Evolutionary conservation across 2,797 vertebrate genomes (phyloP), one percentile per base, ranked within the genome.

Genomic region (Poecilia picta): DNA sequence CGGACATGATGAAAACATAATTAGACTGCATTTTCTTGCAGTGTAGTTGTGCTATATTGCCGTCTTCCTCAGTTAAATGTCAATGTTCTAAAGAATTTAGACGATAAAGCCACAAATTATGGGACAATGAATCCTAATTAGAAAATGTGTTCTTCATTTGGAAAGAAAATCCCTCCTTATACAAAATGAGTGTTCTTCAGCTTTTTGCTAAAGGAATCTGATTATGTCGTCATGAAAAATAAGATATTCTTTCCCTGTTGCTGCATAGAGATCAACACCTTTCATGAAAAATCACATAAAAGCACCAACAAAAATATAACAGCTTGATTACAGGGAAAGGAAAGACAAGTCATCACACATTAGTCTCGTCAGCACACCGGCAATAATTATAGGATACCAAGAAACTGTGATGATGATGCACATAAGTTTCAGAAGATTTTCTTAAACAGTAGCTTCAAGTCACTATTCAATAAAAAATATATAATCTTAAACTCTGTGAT

Each of bases 181-280:
- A 41, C 47, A 74, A 76, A 66, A 71, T 57, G 78, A 81, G 46
- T 71, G 71, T 84, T 72, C n/a, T 49, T 79, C 73, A 75, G 82
- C 76, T 70, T 83, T 39, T 55, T 76, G 59, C 57, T 77, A 82
- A 86, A 76, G 82, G 11, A 31, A 82, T 76, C 79, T 85, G 70
- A 81, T 87, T 89, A 81, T 78, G 82, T 87, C 80, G 72, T 55
- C 47, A 73, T 77, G 73, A 85, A 81, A 66, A 64, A 36, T 31
- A 82, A 78, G 66, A 72, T 49, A 59, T 16, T 46, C 71, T 74
- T 82, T 74, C 20, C 51, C 78, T 82, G 45, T 72, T 72, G 23
- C 57, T 55, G 47, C 79, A 73, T 74, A 78, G 73, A 86, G 46
- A 83, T 77, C 82, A 88, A 88, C 84, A 53, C 18, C 78, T 81